Percentiles rank a stretch among this genome's conserved stretches.
phyloP scores from a whole-genome alignment of 2,797 vertebrate genomes.

The Neosalanx taihuensis region DNA sequence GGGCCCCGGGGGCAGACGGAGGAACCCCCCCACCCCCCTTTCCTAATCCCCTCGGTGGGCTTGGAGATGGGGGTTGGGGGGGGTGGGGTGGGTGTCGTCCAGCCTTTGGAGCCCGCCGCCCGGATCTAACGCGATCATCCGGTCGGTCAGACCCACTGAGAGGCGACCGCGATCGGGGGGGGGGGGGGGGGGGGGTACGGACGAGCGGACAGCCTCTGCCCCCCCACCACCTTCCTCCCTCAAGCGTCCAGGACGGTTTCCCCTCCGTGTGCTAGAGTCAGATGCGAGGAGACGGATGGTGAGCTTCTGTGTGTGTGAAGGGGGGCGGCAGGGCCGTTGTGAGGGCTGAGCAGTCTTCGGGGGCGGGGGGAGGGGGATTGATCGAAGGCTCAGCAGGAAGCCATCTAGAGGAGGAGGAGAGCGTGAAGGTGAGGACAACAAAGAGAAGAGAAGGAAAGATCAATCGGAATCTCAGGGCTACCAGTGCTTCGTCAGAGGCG shows the following conservation, averaged over 20 bases:
- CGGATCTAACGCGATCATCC: constrained; percentile 51
- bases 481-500: too few species aligned
- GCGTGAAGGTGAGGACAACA: too few species aligned
- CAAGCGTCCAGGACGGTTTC: background rate
- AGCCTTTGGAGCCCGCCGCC: constrained; percentile 29
- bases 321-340: too few species aligned
- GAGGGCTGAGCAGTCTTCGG: too few species aligned
- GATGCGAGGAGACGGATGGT: too few species aligned
- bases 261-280: too few species aligned
- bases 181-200: too few species aligned
- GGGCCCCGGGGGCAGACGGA: constrained; percentile 30
- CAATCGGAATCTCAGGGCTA: too few species aligned
- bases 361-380: too few species aligned
- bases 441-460: too few species aligned
- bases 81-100: constrained; percentile 4
- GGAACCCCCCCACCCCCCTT: constrained; percentile 25
- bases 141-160: constrained; percentile 34
- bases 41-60: constrained; percentile 43
- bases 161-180: constrained; percentile 18
- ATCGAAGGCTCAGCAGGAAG: too few species aligned
- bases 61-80: background rate
- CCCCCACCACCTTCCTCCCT: background rate
- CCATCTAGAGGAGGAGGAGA: too few species aligned
- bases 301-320: background rate
- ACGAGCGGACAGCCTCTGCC: constrained; percentile 21